These are phyloP conservation scores for Adelognathus sp. DNA, from an alignment of 2,888 invertebrate species.

Conservation along the genomic window DNA sequence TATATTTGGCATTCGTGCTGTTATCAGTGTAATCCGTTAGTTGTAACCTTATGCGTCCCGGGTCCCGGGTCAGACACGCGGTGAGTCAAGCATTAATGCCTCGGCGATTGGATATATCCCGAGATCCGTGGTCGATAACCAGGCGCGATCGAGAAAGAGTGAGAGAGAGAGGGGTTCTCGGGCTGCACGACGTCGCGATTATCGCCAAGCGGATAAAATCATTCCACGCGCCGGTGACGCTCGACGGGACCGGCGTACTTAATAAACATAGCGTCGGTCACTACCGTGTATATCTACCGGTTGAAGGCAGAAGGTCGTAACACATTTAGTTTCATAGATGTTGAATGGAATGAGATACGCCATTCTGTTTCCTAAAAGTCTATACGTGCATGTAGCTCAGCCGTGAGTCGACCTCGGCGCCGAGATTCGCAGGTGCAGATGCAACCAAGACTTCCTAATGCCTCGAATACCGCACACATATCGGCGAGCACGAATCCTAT, in stretches of 20 bases:
- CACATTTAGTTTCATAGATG: no score
- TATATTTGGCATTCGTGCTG: slow-evolving; percentile 33
- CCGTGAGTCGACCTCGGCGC: slow-evolving; percentile 10
- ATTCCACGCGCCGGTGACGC: slow-evolving; percentile 41
- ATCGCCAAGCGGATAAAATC: slow-evolving; percentile 46
- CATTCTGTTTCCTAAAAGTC: no score
- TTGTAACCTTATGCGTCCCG: slow-evolving; percentile 3
- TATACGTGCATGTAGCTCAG: slow-evolving; percentile 12
- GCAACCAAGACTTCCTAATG: slow-evolving; percentile 9
- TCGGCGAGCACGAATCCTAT: not conserved
- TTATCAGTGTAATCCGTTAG: slow-evolving; percentile 45
- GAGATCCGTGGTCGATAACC: slow-evolving; percentile 44
- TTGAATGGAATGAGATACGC: no score
- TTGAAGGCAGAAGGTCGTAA: no score
- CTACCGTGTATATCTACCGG: no score
- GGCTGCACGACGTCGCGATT: slow-evolving; percentile 20
- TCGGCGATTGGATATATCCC: slow-evolving; percentile 39
- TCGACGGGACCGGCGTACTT: slow-evolving; percentile 3
- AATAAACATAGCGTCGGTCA: not conserved
- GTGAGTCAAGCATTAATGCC: slow-evolving; percentile 8
- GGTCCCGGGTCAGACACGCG: not conserved
- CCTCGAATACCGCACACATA: not conserved
- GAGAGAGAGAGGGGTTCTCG: slow-evolving; percentile 29
- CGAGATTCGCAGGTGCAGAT: slow-evolving; percentile 3
- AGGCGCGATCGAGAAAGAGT: slow-evolving; percentile 33